phyloP scores from a whole-genome alignment of 2,888 invertebrate species.

The Bombylius discolor region DNA sequence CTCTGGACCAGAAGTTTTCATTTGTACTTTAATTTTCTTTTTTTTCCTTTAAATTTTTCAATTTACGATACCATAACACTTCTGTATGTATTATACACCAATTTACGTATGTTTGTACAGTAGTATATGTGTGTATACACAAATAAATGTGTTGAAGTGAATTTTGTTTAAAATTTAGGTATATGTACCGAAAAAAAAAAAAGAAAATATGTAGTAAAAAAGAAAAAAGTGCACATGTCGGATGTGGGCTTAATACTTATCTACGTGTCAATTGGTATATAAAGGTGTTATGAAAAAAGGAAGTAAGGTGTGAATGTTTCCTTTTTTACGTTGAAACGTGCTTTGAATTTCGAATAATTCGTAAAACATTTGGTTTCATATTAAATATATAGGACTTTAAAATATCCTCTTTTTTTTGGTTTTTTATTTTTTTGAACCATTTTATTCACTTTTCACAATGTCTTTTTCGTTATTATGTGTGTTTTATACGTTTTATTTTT shows the following conservation, averaged over 20 bases:
- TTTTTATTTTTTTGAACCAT: neutral
- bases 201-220: too few species aligned
- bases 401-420: neutral
- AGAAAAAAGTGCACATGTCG: neutral
- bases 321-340: constrained; percentile 13
- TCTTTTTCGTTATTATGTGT: neutral
- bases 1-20: neutral
- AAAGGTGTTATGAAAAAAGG: constrained; percentile 1
- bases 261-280: constrained; percentile 12
- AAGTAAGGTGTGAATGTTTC: constrained; percentile 14
- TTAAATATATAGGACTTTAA: too few species aligned
- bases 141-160: too few species aligned
- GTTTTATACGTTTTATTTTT: too few species aligned
- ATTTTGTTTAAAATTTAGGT: too few species aligned
- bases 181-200: too few species aligned
- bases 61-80: too few species aligned
- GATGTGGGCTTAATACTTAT: constrained; percentile 6
- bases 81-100: too few species aligned
- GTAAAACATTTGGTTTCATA: too few species aligned
- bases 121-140: too few species aligned
- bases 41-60: too few species aligned
- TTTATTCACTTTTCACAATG: neutral
- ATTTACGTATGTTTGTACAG: too few species aligned
- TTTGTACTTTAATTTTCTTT: neutral
- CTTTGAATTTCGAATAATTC: constrained; percentile 3